Percentiles rank a stretch among this genome's conserved stretches.
Conservation (phyloP, 2,113 vertebrate genomes). For the Hippotragus niger region DNA sequence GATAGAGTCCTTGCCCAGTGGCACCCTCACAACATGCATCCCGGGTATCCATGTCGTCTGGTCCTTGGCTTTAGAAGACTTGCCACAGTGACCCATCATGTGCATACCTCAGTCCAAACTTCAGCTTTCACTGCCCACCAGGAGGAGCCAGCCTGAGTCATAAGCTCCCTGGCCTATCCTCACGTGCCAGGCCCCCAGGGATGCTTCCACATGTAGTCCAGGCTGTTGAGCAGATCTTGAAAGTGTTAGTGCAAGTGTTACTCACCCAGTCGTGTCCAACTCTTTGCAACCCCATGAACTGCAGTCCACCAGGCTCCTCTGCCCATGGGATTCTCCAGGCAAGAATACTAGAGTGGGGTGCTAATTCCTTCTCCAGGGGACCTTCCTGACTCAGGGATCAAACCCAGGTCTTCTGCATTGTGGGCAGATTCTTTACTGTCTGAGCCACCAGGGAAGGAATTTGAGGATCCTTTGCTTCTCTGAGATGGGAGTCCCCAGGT, state of each 20-base stretch:
- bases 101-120: neutral
- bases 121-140: fast-evolving
- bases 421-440: neutral
- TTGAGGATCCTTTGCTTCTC: neutral
- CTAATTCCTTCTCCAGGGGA: neutral
- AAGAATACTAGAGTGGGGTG: neutral
- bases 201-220: neutral
- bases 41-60: fast-evolving
- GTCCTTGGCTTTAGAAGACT: neutral
- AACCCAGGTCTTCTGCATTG: neutral
- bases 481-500: neutral
- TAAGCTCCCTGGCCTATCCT: neutral
- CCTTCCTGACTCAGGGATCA: neutral
- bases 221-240: neutral
- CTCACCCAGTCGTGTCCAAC: neutral
- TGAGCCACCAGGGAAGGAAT: neutral
- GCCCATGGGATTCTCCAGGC: neutral
- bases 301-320: neutral
- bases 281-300: neutral
- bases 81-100: fast-evolving
- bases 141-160: neutral
- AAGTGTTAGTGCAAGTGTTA: neutral
- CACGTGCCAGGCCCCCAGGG: fast-evolving
- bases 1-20: neutral
- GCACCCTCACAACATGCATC: too few species aligned